Base-by-base conservation (phyloP, 2,113 vertebrate genomes). In the Phrynosoma blainvillii region DNA sequence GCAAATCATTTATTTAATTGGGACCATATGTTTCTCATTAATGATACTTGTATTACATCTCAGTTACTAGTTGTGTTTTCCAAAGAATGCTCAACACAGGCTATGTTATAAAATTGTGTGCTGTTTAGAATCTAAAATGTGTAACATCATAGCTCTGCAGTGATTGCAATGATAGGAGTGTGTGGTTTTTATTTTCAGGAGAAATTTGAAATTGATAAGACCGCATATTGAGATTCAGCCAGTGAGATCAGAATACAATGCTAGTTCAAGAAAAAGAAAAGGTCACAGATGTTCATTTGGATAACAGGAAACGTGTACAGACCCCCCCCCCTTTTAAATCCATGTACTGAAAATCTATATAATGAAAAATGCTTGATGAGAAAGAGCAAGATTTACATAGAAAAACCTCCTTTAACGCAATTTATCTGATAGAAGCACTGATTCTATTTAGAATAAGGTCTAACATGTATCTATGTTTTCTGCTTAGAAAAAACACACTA, bases 1-100 rank as follows among this genome's bases (percentile, higher is more conserved):
- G 68, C 47, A 84, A 90, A 89, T n/a, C 75, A 90, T 85, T 88
- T 30, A 85, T 75, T 89, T 90, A 92, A 91, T 56, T 84, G 85
- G 0, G 42, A 93, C 81, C 94, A 95, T 90, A 65, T 94, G 92
- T 89, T 91, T 87, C 91, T 95, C 92, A 93, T 95, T 95, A 96
- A 92, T 71, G 70, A 59, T 30, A 79, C 84, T 82, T 88, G 81
- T 66, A 93, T 80, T 87, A 92, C 84, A 93, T 91, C 84, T 93
- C 90, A 68, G 89, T n/a, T 90, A 84, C 47, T 59, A 74, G 47
- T 54, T 73, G 30, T 52, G 18, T 88, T 30, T 90, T 88, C 90
- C 85, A 90, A 92, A 71, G 65, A 88, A 65, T 68, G 93, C 84
- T 94, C 91, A 92, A 90, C 90, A 88, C 42, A 87, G 12, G 32